Conservation (phyloP, 35 echinoderm and acorn worm genomes). For the Antedon bifida region DNA sequence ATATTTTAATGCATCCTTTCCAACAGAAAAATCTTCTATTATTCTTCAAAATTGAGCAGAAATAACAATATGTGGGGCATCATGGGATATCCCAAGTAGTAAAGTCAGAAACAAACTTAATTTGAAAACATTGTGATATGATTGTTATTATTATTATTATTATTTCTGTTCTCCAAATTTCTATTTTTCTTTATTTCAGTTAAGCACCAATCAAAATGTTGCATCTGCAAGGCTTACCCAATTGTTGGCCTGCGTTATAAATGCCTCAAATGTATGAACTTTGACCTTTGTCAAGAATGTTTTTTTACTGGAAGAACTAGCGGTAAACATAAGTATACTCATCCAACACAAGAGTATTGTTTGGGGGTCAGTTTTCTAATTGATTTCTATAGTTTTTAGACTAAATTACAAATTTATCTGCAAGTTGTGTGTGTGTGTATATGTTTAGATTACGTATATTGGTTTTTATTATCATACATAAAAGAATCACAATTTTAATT, state of each 20-base stretch:
- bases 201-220: constrained; percentile 85
- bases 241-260: constrained; percentile 68
- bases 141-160: no score
- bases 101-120: no score
- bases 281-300: constrained; percentile 83
- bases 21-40: no score
- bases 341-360: constrained; percentile 82
- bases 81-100: no score
- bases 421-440: background rate
- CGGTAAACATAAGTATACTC: constrained; percentile 58
- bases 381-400: background rate
- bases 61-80: no score
- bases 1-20: no score
- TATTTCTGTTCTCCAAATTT: no score
- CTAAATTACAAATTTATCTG: background rate
- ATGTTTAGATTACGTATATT: no score
- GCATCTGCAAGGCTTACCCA: constrained; percentile 74
- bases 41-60: no score
- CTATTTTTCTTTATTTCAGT: constrained; percentile 28
- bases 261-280: constrained; percentile 89
- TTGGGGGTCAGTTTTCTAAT: constrained; percentile 31
- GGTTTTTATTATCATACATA: no score
- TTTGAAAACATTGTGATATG: no score
- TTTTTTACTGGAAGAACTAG: constrained; percentile 55
- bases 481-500: no score